Conservation (phyloP, 1,140 invertebrate species). For the Calliopsis andreniformis region DNA sequence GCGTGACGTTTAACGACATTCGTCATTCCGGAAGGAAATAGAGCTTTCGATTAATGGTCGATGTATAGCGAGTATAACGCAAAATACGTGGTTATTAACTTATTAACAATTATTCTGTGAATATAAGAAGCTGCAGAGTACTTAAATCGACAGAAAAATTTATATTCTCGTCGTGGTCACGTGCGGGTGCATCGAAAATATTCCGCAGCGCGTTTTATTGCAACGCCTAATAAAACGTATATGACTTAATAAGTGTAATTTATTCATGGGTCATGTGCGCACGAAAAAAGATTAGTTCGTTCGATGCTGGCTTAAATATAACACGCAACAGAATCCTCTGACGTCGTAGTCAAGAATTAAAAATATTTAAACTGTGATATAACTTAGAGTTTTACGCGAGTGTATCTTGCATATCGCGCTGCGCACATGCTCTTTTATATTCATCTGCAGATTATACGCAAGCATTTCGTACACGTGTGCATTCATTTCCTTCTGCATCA, state of each 20-base stretch:
- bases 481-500: not conserved
- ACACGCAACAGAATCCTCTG: not conserved
- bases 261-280: not conserved
- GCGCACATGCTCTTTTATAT: not conserved
- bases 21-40: too few species aligned
- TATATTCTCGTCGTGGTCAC: too few species aligned
- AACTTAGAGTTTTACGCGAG: not conserved
- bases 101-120: too few species aligned
- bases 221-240: not conserved
- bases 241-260: not conserved
- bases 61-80: too few species aligned
- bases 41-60: too few species aligned
- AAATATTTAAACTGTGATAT: slow-evolving; percentile 1
- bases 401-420: not conserved
- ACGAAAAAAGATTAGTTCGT: too few species aligned
- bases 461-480: not conserved
- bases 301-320: not conserved
- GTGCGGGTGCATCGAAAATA: not conserved
- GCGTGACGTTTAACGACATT: slow-evolving; percentile 13
- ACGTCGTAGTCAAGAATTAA: not conserved
- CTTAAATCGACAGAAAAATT: too few species aligned
- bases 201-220: not conserved
- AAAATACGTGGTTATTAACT: too few species aligned
- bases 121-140: too few species aligned
- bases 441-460: not conserved